These are phyloP conservation scores for Laterallus jamaicensis DNA, from an alignment of 2,113 vertebrate genomes.

Conservation along the genomic window DNA sequence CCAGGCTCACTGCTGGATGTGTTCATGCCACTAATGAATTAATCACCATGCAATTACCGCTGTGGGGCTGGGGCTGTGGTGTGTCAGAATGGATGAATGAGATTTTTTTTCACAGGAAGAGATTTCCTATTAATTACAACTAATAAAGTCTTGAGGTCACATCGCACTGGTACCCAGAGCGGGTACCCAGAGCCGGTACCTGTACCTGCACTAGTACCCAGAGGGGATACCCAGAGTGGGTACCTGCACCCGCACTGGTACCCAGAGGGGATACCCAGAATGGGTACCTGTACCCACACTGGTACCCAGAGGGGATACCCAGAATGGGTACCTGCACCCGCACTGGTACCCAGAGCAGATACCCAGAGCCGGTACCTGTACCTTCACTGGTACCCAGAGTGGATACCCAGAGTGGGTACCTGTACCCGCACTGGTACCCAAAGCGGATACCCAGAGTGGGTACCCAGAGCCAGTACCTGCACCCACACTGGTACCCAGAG, in stretches of 20 bases:
- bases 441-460: background rate
- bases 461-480: too few species aligned
- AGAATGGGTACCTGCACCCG: rapidly evolving
- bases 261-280: rapidly evolving
- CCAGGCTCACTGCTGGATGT: background rate
- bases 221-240: too few species aligned
- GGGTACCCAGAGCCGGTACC: too few species aligned
- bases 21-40: background rate
- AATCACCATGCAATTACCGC: background rate
- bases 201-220: too few species aligned
- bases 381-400: rapidly evolving
- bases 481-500: too few species aligned
- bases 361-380: too few species aligned
- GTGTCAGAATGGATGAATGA: background rate
- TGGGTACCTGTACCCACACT: too few species aligned
- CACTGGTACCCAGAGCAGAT: rapidly evolving
- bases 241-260: rapidly evolving
- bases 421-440: rapidly evolving
- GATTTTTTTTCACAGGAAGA: background rate
- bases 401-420: too few species aligned
- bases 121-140: background rate
- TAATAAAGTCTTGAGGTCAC: background rate
- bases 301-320: too few species aligned
- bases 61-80: rapidly evolving
- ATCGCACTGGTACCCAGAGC: rapidly evolving